Conservation (phyloP, 2,888 invertebrate species). For the Mactromeris polynyma region DNA sequence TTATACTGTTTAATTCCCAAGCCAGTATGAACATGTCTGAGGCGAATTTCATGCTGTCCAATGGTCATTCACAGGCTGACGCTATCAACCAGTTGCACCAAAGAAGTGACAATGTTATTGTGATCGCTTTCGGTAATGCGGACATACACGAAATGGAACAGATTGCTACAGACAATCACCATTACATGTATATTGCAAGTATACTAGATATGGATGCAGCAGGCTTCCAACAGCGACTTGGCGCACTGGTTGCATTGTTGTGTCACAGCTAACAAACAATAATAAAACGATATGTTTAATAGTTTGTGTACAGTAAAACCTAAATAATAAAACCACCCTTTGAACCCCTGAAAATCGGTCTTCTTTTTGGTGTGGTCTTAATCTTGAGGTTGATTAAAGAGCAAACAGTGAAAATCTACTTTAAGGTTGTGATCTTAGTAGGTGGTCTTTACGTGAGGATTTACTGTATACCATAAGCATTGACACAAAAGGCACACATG, state of each 20-base stretch:
- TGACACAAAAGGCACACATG: too few relatives aligned
- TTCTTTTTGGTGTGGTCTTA: too few relatives aligned
- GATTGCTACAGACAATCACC: not conserved
- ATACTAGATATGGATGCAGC: not conserved
- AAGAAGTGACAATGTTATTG: not conserved
- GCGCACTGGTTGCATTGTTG: not conserved
- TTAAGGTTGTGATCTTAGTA: too few relatives aligned
- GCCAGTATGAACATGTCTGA: not conserved
- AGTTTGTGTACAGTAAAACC: too few relatives aligned
- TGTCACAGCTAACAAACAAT: not conserved
- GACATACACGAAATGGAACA: not conserved
- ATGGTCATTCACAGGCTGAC: not conserved
- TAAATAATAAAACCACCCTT: too few relatives aligned
- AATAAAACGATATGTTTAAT: not conserved
- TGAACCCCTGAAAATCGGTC: too few relatives aligned
- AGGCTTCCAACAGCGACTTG: not conserved
- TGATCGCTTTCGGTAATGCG: constrained; percentile 1
- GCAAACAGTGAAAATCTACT: too few relatives aligned
- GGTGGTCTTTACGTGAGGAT: too few relatives aligned
- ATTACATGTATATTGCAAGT: constrained; percentile 10
- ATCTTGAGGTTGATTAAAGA: too few relatives aligned
- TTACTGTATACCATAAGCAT: too few relatives aligned
- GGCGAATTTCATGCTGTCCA: not conserved
- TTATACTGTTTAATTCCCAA: not conserved
- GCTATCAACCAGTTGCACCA: not conserved